Percentiles rank a stretch among this genome's conserved stretches.
Conservation (phyloP, 2,888 invertebrate species). For the Itoplectis maculator region DNA sequence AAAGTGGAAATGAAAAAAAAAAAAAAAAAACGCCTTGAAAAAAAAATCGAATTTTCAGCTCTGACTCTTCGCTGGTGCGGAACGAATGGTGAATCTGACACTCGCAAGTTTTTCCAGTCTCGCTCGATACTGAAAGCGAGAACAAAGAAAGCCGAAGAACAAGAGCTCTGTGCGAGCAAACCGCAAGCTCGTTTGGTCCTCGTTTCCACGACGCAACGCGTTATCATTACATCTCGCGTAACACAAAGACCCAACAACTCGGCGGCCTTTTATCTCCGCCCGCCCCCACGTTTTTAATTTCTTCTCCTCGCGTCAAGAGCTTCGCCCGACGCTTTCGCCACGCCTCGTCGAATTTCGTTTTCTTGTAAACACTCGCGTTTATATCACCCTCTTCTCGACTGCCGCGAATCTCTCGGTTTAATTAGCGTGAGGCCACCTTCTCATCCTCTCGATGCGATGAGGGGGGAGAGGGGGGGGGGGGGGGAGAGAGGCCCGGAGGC, state of each 20-base stretch:
- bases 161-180: constrained; percentile 10
- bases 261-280: constrained; percentile 27
- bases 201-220: neutral
- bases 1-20: neutral
- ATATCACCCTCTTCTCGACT: constrained; percentile 23
- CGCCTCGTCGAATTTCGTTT: constrained; percentile 61
- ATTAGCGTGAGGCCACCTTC: constrained; percentile 71
- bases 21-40: neutral
- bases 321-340: constrained; percentile 20
- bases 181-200: constrained; percentile 3
- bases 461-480: no score
- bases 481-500: no score
- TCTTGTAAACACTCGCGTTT: constrained; percentile 44
- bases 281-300: constrained; percentile 27
- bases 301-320: constrained; percentile 14
- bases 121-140: constrained; percentile 40
- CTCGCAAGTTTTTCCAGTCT: neutral
- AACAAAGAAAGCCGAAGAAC: constrained; percentile 41
- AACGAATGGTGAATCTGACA: neutral
- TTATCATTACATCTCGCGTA: constrained; percentile 22
- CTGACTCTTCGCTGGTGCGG: neutral
- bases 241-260: constrained; percentile 20
- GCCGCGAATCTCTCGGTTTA: constrained; percentile 66
- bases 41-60: neutral
- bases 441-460: constrained; percentile 27